phyloP scores from a whole-genome alignment of 2,888 invertebrate species.

The Fragum fragum region DNA sequence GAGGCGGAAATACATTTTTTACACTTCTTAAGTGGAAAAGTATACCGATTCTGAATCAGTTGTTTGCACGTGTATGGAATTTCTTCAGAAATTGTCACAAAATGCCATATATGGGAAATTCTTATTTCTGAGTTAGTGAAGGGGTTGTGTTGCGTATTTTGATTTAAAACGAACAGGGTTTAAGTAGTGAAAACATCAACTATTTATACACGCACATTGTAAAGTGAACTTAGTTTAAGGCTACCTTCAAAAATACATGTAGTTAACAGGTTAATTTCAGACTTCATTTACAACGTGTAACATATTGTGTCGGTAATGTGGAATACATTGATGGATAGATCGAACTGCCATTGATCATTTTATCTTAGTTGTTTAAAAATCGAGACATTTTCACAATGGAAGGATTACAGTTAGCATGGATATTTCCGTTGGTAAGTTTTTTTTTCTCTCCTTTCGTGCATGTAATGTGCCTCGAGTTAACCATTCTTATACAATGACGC shows the following conservation, averaged over 20 bases:
- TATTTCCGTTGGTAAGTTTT: background rate
- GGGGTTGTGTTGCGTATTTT: no score
- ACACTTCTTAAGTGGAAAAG: no score
- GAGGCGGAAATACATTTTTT: no score
- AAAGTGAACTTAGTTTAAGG: background rate
- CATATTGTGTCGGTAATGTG: background rate
- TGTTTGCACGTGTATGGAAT: no score
- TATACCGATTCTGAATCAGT: no score
- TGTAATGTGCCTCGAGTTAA: no score
- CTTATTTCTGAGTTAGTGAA: no score
- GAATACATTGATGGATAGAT: background rate
- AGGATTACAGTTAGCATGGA: conserved; percentile 6
- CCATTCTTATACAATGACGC: no score
- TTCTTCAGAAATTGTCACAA: no score
- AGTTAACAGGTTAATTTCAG: background rate
- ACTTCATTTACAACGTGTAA: background rate
- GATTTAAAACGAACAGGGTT: background rate
- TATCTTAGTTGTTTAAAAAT: background rate
- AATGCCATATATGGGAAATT: no score
- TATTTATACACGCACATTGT: background rate
- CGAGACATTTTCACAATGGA: background rate
- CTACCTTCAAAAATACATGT: background rate
- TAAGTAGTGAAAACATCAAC: background rate
- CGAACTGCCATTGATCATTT: background rate
- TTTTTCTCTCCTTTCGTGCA: background rate